Base-by-base conservation (phyloP, 2,888 invertebrate genomes). In the Sesia apiformis region DNA sequence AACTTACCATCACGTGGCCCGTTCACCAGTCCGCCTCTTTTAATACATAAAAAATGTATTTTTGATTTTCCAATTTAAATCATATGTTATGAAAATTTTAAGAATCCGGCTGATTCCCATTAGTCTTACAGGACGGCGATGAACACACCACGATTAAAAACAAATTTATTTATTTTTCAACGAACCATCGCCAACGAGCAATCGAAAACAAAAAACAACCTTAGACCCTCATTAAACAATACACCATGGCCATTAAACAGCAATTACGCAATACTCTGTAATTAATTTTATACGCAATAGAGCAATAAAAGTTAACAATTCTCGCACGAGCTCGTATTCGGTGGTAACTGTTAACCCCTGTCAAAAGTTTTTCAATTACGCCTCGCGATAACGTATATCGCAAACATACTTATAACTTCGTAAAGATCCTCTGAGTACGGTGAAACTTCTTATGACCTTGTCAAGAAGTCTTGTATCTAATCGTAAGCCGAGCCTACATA, bases 281-380 rank as follows among this genome's bases (percentile, higher is more conserved):
- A 8, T 46, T 46, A 46, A 46, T 8, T 46, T 46, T 46, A 5
- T 4, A 46, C 46, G 6, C 46, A 46, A 4, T 46, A 46, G 50
- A 46, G 61, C 55, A 58, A 60, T 60, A 59, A 61, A 63, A 55
- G 59, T 53, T 58, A 58, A 58, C 55, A 55, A 56, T 58, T 55
- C 53, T 38, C 53, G 58, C 61, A 63, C 64, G 61, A 60, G 55
- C 60, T 62, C 66, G 66, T 66, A 7, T 65, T 65, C 67, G 63
- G 64, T 59, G 60, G 57, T 5, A 63, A 62, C 63, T 65, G 66
- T 76, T 74, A 78, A 80, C 80, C 81, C 79, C 67, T 78, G 84
- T 81, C 83, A 76, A 67, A 85, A 85, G 75, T 86, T 86, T 86
- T 87, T 87, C 87, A 87, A 87, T 87, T 85, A 87, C 72, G 74